Conservation (phyloP, 2,113 vertebrate species). For the Leucosticte australis region DNA sequence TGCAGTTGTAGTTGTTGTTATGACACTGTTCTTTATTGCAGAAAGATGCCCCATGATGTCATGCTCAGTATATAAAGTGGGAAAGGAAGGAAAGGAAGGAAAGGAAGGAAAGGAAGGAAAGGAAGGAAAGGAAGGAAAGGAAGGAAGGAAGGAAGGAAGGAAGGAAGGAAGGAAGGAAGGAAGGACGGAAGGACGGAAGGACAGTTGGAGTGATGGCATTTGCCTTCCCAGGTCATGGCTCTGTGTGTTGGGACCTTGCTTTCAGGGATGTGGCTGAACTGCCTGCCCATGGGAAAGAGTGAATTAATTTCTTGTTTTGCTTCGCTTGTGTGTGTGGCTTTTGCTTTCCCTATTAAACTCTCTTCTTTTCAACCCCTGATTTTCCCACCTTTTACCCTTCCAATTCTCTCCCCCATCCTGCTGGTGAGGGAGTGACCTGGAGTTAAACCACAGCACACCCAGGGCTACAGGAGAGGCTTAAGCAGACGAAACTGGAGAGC, state of each 20-base stretch:
- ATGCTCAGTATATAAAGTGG: neutral
- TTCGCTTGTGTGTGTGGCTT: neutral
- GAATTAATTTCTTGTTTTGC: neutral
- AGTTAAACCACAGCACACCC: neutral
- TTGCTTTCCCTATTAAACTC: neutral
- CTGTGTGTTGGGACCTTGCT: neutral
- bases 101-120: no score
- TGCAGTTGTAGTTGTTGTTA: neutral
- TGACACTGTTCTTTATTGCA: neutral
- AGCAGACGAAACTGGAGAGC: neutral
- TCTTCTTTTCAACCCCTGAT: neutral
- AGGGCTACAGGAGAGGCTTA: neutral
- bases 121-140: neutral
- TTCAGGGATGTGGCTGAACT: neutral
- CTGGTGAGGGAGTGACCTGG: neutral
- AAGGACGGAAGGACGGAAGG: neutral
- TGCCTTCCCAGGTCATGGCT: neutral
- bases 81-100: neutral
- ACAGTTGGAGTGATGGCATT: rapidly evolving
- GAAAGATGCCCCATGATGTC: neutral
- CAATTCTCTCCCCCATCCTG: rapidly evolving
- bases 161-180: no score
- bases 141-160: no score
- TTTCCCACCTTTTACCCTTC: neutral
- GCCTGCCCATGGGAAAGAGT: neutral